Conservation (phyloP, 2,888 invertebrate genomes). For the Eupithecia dodoneata region DNA sequence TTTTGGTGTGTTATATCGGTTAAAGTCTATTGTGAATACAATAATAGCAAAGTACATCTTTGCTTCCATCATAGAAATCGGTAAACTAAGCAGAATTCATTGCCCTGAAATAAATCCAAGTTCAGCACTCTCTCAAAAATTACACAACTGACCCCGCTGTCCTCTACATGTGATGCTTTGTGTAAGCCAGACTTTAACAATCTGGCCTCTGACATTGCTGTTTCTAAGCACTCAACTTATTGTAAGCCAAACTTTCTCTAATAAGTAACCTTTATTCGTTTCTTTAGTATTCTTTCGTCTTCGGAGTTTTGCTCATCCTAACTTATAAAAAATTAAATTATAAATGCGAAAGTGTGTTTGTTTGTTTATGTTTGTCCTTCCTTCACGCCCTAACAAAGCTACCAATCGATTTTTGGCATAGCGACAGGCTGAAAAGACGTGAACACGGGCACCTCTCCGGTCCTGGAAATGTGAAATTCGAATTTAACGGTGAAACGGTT, state of each 20-base stretch:
- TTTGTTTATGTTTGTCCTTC: no score
- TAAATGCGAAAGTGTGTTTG: no score
- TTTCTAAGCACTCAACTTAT: conserved; percentile 2
- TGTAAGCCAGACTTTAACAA: neutral
- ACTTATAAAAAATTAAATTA: no score
- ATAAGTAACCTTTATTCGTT: neutral
- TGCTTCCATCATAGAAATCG: no score
- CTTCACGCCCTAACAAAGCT: no score
- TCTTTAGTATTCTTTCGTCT: neutral
- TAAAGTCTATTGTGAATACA: neutral
- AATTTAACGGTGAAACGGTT: no score
- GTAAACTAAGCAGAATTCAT: neutral
- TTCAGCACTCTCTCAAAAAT: neutral
- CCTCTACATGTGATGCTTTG: neutral
- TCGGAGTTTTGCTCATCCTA: neutral
- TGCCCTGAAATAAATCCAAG: neutral
- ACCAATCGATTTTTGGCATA: no score
- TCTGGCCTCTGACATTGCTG: conserved; percentile 4
- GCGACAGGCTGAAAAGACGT: no score
- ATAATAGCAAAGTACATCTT: no score
- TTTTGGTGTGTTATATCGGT: neutral
- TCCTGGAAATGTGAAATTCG: no score
- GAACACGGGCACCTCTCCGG: no score
- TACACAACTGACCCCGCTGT: neutral
- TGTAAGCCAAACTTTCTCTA: neutral